These are phyloP conservation scores for Pegoplata infirma DNA, from an alignment of 2,888 invertebrate species.

Conservation along the genomic window DNA sequence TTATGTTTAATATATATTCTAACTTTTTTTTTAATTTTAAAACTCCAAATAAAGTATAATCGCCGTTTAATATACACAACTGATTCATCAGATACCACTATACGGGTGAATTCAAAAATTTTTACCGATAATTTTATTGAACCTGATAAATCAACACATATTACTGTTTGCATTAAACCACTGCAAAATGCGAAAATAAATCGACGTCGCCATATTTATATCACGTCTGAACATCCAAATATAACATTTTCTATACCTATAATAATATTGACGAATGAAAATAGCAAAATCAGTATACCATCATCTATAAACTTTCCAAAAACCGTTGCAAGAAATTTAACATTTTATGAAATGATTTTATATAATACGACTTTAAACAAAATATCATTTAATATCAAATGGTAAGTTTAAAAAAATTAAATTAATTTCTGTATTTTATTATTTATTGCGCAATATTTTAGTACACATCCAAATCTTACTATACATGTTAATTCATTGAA, in stretches of 20 bases:
- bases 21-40: not conserved
- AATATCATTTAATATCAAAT: constrained; percentile 45
- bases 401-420: constrained; percentile 20
- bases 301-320: constrained; percentile 52
- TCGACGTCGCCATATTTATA: constrained; percentile 67
- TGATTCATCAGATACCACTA: constrained; percentile 68
- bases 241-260: constrained; percentile 72
- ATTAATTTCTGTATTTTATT: not conserved
- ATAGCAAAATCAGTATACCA: constrained; percentile 19
- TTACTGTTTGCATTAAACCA: constrained; percentile 65
- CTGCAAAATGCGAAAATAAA: constrained; percentile 58
- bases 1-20: too few relatives aligned
- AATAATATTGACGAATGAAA: constrained; percentile 48
- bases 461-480: constrained; percentile 16
- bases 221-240: constrained; percentile 70
- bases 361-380: constrained; percentile 67
- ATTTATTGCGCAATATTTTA: constrained; percentile 7
- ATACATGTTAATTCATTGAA: constrained; percentile 7
- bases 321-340: constrained; percentile 60
- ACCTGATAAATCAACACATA: constrained; percentile 65
- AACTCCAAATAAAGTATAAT: constrained; percentile 65
- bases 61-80: constrained; percentile 65
- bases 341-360: constrained; percentile 68
- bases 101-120: constrained; percentile 39
- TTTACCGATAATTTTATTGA: constrained; percentile 65